Evolutionary conservation across 2,888 invertebrate species (phyloP), one percentile per base, ranked within the genome.

Genomic region (Ophion ventricosus): DNA sequence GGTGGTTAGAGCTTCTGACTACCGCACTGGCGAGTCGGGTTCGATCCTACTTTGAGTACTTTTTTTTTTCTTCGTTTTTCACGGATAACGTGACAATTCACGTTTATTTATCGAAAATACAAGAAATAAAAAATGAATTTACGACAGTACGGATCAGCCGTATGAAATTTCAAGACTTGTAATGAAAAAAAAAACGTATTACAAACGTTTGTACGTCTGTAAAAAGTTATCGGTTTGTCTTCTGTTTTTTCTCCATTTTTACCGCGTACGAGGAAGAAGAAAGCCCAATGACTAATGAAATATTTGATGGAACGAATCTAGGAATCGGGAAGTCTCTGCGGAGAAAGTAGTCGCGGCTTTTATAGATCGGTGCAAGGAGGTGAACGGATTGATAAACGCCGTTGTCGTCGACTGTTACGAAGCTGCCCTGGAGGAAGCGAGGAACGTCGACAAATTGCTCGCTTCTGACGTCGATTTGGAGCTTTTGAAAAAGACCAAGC

Each of bases 331-430:
- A 90, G 86, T 97, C 10, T 95, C 95, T 69, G 95, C 96, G 1
- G 96, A 96, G 90, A 95, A 96, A 84, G 95, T 98, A 23, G 96
- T 98, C 0, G 94, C 94, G 83, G 95, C 96, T 1, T 98, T 96
- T 91, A 96, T 97, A 86, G 95, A 96, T 69, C 95, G 98, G 88
- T 97, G 98, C 69, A 95, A 96, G 86, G 94, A 95, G 90, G 95
- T 97, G 57, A 98, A 98, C 92, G 94, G 95, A 0, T 91, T 96
- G 17, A 89, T 98, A 61, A 98, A 98, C 93, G 97, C 98, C 0
- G 95, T 98, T 0, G 97, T 98, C 0, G 97, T 97, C 89, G 95
- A 97, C 56, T 94, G 98, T 75, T 98, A 96, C 91, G 94, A 95
- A 10, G 96, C 95, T 2, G 98, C 98, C 0, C 90, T 98, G 0